Conservation (phyloP, 2,797 vertebrate genomes). For the Phataginus tricuspis region DNA sequence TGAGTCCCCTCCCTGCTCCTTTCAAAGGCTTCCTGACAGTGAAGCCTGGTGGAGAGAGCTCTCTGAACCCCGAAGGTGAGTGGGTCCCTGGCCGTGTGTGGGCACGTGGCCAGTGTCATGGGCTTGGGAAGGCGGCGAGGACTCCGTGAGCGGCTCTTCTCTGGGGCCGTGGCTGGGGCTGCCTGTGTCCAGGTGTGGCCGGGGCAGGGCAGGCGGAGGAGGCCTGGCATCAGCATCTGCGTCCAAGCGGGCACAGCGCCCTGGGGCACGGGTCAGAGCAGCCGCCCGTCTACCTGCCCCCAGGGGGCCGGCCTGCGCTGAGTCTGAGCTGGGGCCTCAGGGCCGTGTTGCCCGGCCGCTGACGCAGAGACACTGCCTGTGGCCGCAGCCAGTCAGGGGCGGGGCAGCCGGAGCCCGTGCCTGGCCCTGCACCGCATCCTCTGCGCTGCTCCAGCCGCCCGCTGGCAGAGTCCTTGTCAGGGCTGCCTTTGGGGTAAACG, state of each 20-base stretch:
- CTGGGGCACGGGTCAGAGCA: background rate
- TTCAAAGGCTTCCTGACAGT: background rate
- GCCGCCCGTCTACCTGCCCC: fast-evolving
- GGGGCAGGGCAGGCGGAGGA: background rate
- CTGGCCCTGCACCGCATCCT: fast-evolving
- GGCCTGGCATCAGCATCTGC: fast-evolving
- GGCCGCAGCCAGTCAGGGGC: fast-evolving
- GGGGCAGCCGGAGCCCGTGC: background rate
- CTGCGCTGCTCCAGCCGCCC: background rate
- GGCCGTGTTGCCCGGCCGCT: fast-evolving
- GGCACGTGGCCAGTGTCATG: fast-evolving
- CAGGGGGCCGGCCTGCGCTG: fast-evolving
- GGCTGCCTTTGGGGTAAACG: no score
- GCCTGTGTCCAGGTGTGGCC: fast-evolving
- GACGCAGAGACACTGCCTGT: fast-evolving
- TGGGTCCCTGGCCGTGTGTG: background rate
- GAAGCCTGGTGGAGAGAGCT: no score
- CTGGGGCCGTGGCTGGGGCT: fast-evolving
- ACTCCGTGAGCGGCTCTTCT: background rate
- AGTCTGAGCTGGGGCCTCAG: background rate
- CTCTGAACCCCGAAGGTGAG: background rate
- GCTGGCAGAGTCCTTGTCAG: background rate
- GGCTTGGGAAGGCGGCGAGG: background rate
- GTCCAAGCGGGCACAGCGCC: fast-evolving
- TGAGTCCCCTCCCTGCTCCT: background rate